Evolutionary conservation across 2,797 vertebrate genomes (phyloP).

Genomic region (Pitangus sulphuratus): DNA sequence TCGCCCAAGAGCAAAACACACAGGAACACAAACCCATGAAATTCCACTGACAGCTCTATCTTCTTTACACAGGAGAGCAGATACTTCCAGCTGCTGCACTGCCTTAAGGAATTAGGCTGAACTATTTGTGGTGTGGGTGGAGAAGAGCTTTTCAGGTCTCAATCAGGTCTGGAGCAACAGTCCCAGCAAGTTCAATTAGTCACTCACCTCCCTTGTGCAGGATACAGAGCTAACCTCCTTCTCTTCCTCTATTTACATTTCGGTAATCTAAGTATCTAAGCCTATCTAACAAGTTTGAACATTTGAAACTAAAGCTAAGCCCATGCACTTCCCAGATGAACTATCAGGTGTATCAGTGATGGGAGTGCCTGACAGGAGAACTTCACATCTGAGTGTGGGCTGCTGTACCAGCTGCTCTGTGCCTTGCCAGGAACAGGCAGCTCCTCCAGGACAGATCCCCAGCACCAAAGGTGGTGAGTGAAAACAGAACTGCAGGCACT

Average conservation of each 20-base stretch:
- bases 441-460: neutral
- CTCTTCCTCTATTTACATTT: neutral
- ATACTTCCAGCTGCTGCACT: neutral
- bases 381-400: neutral
- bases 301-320: neutral
- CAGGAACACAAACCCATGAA: neutral
- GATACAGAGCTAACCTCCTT: neutral
- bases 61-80: neutral
- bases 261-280: neutral
- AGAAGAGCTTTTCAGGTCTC: neutral
- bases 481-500: neutral
- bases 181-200: constrained; percentile 33
- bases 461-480: neutral
- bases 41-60: neutral
- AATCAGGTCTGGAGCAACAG: constrained; percentile 9
- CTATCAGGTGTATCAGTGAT: neutral
- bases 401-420: neutral
- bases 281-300: constrained; percentile 7
- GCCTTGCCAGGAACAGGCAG: neutral
- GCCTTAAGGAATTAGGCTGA: neutral
- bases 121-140: constrained; percentile 5
- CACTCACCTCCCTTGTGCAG: neutral
- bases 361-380: neutral
- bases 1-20: neutral
- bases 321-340: neutral